Evolutionary conservation across 1,140 invertebrate genomes (phyloP), one percentile per base, ranked within the genome.

Genomic region (Anthonomus grandis): DNA sequence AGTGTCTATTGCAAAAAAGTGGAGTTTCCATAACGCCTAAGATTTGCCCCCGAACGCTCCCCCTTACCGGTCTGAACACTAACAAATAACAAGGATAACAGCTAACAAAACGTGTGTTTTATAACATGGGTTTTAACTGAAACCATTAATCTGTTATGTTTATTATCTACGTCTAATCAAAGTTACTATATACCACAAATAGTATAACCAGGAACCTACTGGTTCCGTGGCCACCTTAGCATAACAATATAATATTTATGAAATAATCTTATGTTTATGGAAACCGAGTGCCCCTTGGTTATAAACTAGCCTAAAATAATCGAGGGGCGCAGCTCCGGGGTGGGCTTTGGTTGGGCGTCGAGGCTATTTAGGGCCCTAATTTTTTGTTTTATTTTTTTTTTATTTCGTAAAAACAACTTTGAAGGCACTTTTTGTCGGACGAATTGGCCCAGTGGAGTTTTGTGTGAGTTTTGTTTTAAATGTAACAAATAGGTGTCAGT

Each of bases 341-440:
- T 77, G 75, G 71, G 76, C 78, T 82, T 82, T 79, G 80, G 80
- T 79, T 72, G 81, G 79, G 82, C 81, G 73, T 78, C 71, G 76
- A 79, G 83, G 81, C 86, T 88, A 88, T 89, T 85, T 84, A 85
- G 86, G 86, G 86, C 86, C 86, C 82, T 82, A 83, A 82, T 79
- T 81, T 83, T 83, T 76, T 37, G 31, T 50, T 50, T 50, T 50
- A 50, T 75, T 76, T 81, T 81, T 81, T 74, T 76, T 76, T 81
- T 81, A 80, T 84, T 84, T 86, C 81, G 83, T 87, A 87, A 85
- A 87, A 88, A 87, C 83, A 86, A 84, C 76, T 80, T 81, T 80
- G 86, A 89, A 89, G 86, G 86, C 86, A 88, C 86, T 88, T 88
- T 74, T 86, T 86, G 86, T 86, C 86, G 86, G 86, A 88, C 86